These are phyloP conservation scores for Volucella inflata DNA, from an alignment of 2,888 invertebrate genomes.

Conservation along the genomic window DNA sequence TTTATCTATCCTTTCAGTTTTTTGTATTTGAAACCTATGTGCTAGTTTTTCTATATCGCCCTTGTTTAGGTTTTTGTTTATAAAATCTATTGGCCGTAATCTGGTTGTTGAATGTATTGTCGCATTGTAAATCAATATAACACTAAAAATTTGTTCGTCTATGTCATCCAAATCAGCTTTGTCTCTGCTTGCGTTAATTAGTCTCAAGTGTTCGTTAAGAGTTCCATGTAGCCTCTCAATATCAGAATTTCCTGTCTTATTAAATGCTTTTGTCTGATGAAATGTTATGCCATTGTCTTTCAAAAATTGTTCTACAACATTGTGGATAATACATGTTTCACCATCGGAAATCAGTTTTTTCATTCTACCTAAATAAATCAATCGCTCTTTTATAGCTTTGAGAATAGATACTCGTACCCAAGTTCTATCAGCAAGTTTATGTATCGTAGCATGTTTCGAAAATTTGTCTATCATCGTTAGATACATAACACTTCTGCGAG, in stretches of 20 bases:
- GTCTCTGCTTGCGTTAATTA: constrained; percentile 2
- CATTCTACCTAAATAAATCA: constrained; percentile 20
- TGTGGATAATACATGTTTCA: constrained; percentile 22
- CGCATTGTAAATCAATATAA: constrained; percentile 14
- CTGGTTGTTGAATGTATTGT: constrained; percentile 21
- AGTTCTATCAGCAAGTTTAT: constrained; percentile 3
- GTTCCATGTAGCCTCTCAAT: constrained; percentile 30
- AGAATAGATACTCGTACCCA: constrained; percentile 17
- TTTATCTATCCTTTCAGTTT: not conserved
- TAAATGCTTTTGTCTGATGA: constrained; percentile 21
- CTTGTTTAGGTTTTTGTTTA: constrained; percentile 21
- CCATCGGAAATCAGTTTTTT: constrained; percentile 2
- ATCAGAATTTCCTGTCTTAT: constrained; percentile 34
- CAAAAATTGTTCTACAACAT: constrained; percentile 17
- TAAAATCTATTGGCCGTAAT: constrained; percentile 14
- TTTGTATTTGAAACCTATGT: not conserved
- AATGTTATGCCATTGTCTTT: constrained; percentile 17
- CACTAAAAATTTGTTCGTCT: constrained; percentile 7
- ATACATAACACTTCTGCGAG: constrained; percentile 1
- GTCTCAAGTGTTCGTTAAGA: constrained; percentile 30
- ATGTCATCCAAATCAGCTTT: constrained; percentile 12
- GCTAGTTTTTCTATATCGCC: not conserved
- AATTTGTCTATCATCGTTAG: constrained; percentile 13
- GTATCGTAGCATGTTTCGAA: constrained; percentile 3
- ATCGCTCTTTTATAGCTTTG: constrained; percentile 28